Evolutionary conservation across 1,140 invertebrate species (phyloP).

Genomic region (Meloidogyne chitwoodi): DNA sequence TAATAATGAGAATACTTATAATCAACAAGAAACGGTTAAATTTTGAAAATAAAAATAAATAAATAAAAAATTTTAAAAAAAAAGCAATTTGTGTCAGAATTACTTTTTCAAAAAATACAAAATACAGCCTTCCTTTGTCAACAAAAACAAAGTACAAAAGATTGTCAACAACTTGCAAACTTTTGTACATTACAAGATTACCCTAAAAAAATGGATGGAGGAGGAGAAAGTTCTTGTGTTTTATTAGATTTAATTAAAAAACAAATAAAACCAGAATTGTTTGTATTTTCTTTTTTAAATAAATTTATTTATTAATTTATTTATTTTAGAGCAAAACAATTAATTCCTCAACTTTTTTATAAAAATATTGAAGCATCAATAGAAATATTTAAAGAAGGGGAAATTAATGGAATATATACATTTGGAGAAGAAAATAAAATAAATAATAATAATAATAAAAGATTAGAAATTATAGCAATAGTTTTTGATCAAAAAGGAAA

Average conservation of each 20-base stretch:
- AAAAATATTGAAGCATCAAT: constrained; percentile 39
- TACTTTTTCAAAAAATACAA: constrained; percentile 18
- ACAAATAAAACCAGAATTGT: constrained; percentile 10
- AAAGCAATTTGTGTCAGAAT: constrained; percentile 22
- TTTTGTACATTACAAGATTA: constrained; percentile 49
- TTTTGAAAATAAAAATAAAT: not conserved
- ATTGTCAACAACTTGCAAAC: constrained; percentile 46
- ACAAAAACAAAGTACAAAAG: constrained; percentile 1
- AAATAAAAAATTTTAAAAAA: not conserved
- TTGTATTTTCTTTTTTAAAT: not conserved
- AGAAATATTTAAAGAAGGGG: constrained; percentile 43
- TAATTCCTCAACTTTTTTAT: constrained; percentile 41
- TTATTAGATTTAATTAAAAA: not conserved
- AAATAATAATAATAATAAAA: constrained; percentile 15
- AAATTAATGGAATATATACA: constrained; percentile 42
- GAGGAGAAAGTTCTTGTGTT: constrained; percentile 33
- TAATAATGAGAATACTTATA: not conserved
- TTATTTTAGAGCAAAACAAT: constrained; percentile 12
- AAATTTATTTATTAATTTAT: not conserved
- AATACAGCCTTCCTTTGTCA: constrained; percentile 30
- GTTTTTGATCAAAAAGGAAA: constrained; percentile 38
- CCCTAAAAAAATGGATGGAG: constrained; percentile 25
- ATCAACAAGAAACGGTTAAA: not conserved
- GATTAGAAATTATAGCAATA: constrained; percentile 34
- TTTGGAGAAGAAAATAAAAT: constrained; percentile 4